Conservation (phyloP, 2,113 vertebrate species). For the Clarias macrocephalus region DNA sequence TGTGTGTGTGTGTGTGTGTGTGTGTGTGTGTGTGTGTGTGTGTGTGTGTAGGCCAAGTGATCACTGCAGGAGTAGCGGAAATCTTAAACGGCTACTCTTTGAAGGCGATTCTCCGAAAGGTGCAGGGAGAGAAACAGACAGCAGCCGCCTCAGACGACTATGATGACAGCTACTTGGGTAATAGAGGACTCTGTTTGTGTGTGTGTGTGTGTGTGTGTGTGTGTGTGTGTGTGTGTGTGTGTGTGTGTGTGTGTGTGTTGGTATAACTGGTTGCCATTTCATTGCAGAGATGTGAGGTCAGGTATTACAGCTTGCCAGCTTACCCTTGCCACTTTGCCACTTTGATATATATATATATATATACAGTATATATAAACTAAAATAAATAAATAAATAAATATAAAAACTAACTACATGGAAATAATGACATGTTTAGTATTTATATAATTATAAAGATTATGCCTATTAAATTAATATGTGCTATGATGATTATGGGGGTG, state of each 20-base stretch:
- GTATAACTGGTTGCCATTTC: neutral
- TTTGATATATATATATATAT: too few relatives aligned
- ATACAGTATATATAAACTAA: too few relatives aligned
- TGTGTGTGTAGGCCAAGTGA: constrained; percentile 86
- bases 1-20: constrained; percentile 2
- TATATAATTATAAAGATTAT: neutral
- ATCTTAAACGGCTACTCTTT: constrained; percentile 93
- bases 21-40: constrained; percentile 46
- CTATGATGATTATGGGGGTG: neutral
- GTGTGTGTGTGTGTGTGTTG: neutral
- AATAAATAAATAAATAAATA: too few relatives aligned
- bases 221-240: neutral
- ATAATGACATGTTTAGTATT: neutral
- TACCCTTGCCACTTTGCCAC: too few relatives aligned
- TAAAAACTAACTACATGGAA: too few relatives aligned
- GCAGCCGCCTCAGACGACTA: constrained; percentile 83
- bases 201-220: neutral
- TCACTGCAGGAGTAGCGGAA: constrained; percentile 88
- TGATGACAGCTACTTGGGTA: constrained; percentile 95
- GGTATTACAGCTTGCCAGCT: accelerated
- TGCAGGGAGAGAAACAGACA: constrained; percentile 89
- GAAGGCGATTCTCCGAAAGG: constrained; percentile 84
- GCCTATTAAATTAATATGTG: neutral
- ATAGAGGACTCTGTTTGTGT: constrained; percentile 50
- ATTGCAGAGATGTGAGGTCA: neutral